These are phyloP conservation scores for Lepidurus packardi DNA, from an alignment of 1,140 invertebrate genomes.

Conservation along the genomic window DNA sequence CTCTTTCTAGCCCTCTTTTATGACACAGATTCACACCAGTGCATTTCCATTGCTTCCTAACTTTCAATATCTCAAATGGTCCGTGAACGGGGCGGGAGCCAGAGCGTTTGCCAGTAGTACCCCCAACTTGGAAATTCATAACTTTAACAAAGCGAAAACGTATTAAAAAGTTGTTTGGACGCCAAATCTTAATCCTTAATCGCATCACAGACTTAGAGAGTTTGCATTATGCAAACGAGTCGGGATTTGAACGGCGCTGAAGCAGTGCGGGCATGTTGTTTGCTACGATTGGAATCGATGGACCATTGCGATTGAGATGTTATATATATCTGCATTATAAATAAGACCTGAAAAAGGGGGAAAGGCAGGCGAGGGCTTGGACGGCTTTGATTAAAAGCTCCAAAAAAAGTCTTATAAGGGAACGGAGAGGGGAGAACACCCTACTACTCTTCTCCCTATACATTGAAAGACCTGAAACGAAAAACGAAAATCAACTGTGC, in stretches of 20 bases:
- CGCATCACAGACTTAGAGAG: background rate
- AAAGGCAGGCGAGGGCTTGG: background rate
- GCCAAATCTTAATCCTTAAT: background rate
- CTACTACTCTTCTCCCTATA: background rate
- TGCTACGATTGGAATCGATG: constrained; percentile 15
- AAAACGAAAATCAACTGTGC: background rate
- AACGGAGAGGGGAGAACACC: background rate
- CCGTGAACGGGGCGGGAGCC: constrained; percentile 7
- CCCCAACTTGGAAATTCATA: background rate
- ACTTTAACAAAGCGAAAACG: background rate
- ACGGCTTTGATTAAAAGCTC: constrained; percentile 21
- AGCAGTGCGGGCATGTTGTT: background rate
- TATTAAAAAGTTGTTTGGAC: background rate
- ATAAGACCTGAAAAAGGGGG: background rate
- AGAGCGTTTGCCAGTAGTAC: background rate
- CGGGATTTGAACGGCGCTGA: background rate
- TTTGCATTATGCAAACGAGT: background rate
- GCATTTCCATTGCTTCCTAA: background rate
- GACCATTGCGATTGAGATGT: background rate
- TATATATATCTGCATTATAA: background rate
- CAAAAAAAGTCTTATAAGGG: background rate
- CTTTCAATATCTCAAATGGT: constrained; percentile 2
- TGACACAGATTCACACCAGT: background rate
- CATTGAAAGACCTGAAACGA: background rate
- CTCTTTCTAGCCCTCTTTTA: background rate